A percentile compares a stretch with the other conserved stretches of the same genome.
phyloP scores from a whole-genome alignment of 1,140 invertebrate species.

The Eufriesea mexicana region DNA sequence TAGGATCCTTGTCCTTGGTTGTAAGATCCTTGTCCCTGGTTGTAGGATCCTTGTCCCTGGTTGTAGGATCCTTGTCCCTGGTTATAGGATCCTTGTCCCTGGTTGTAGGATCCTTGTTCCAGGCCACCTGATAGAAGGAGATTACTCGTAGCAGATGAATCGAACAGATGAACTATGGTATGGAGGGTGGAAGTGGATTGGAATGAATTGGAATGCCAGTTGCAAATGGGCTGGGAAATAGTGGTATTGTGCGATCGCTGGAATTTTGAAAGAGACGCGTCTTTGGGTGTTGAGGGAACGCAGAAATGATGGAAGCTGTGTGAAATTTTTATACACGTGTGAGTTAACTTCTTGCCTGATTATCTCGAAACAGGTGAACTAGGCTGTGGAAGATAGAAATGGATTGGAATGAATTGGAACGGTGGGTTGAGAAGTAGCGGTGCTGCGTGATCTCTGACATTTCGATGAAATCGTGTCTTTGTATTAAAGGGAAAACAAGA shows the following conservation, averaged over 20 bases:
- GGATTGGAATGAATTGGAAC: too few species aligned
- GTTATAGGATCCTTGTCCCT: background rate
- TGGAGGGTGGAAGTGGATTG: background rate
- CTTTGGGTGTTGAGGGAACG: too few species aligned
- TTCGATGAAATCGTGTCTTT: too few species aligned
- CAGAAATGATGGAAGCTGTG: too few species aligned
- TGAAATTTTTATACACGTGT: too few species aligned
- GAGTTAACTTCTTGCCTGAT: too few species aligned
- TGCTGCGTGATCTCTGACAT: too few species aligned
- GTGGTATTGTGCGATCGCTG: background rate
- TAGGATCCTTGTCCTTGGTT: conserved; percentile 5
- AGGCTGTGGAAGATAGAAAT: too few species aligned
- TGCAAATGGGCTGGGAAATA: background rate
- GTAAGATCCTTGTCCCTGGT: too few species aligned
- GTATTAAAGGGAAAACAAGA: too few species aligned
- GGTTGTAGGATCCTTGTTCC: background rate
- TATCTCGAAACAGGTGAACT: too few species aligned
- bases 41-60: background rate
- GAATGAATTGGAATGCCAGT: background rate
- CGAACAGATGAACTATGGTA: background rate
- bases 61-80: background rate
- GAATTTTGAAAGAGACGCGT: background rate
- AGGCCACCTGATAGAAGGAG: background rate
- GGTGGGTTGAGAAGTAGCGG: too few species aligned
- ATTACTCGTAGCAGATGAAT: background rate